Evolutionary conservation across 2,888 invertebrate genomes (phyloP), one percentile per base, ranked within the genome.

Genomic region (Agrochola litura): DNA sequence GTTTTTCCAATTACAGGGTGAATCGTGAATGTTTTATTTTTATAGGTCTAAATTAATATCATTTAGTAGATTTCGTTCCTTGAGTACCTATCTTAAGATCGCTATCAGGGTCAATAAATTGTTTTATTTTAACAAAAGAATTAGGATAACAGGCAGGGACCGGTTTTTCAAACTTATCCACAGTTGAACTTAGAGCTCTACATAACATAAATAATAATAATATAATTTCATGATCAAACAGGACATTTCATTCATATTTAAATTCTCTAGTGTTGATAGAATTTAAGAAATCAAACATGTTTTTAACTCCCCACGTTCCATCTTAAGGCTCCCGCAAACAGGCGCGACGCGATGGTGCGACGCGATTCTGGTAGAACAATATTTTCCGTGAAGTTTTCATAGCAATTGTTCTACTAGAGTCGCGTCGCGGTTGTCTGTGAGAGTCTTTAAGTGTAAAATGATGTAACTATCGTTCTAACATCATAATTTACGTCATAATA

Each of bases 1-100:
- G 79, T 66, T 83, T 81, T 83, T 52, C 60, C 84, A 61, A 79
- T 66, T 66, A 79, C 22, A 10, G 41, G 41, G 6, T 79, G 46
- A 78, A 56, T 60, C n/a, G 25, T 54, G 19, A 41, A 52, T 30
- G 5, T 49, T 22, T 5, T 22, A 58, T 41, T 22, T 52, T 71
- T 61, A n/a, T 4, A 52, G n/a, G 9, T 43, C 60, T 60, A 16
- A 3, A 19, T 0, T 3, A 19, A 49, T 6, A 43, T n/a, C 0
- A 3, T 52, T 73, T 46, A 25, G 2, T 22, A 30, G 12, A 37
- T 16, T 37, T 37, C 6, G 10, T 54, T 58, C 14, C 16, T 25
- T 22, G 6, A 37, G 16, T 67, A 49, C 49, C 16, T 49, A 52
- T 41, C 16, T 3, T 22, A 73, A 16, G 1, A 25, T 30, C 9